Evolutionary conservation across 92 coral and sea anemone genomes (phyloP), one percentile per base, ranked within the genome.

Genomic region (Montipora capitata): DNA sequence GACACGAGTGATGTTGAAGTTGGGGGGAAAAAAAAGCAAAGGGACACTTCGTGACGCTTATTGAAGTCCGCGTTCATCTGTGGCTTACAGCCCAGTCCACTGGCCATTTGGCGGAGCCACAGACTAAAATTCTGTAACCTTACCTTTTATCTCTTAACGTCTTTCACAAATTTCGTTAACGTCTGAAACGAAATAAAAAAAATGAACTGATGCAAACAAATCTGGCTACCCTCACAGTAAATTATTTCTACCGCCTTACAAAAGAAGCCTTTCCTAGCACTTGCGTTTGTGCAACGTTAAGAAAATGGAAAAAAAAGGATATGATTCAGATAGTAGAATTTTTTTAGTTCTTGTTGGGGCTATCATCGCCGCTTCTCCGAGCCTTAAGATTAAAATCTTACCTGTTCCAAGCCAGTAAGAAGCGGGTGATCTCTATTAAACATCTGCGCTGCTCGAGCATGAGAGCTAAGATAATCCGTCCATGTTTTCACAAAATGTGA

Each of bases 141-240:
- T 84, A 98, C 99, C 99, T 95, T 89, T 93, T 98, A 65, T 72
- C 85, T 94, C 77, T 91, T 98, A 13, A 98, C 96, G 70, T 98
- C 99, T 77, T 94, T 91, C 1, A 96, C 89, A 81, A 85, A 96
- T 73, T 96, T 98, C 40, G 92, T 68, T 69, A 98, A 82, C 17
- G 92, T 95, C 99, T 98, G 88, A n/a, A 70, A 44, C 39, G 14
- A 71, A 35, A 62, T 8, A 27, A 27, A 74, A 5, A 9, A 67
- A 73, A 42, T 7, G 7, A 15, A 44, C 52, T 5, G 52, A 5
- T 5, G 6, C 7, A 10, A 48, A 48, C 52, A 2, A 48, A 48
- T 5, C 5, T 58, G 41, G 35, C 35, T 27, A 27, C 35, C 35
- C 2, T 27, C 9, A 45, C 51, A 45, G 51, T 45, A 45, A 45